phyloP scores from a whole-genome alignment of 2,113 vertebrate species.

The Nothoprocta pentlandii region DNA sequence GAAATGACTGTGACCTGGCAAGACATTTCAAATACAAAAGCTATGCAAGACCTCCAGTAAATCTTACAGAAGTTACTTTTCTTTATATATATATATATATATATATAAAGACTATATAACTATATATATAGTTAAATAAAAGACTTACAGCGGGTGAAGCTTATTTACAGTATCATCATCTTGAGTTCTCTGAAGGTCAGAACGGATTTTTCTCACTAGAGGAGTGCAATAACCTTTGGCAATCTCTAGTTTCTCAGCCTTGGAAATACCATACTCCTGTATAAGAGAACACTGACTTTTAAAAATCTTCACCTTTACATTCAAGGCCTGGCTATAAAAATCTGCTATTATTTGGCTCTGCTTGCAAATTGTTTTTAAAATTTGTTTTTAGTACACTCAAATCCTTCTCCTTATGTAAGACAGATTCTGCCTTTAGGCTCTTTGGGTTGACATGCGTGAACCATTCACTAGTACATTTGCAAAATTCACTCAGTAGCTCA shows the following conservation, averaged over 20 bases:
- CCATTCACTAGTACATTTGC: not conserved
- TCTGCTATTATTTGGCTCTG: not conserved
- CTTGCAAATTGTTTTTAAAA: not conserved
- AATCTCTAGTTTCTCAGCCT: slow-evolving; percentile 90
- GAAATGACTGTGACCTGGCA: not conserved
- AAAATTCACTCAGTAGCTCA: not conserved
- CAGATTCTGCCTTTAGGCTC: not conserved
- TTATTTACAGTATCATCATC: slow-evolving; percentile 95
- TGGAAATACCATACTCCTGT: slow-evolving; percentile 91
- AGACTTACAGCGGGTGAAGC: slow-evolving; percentile 89
- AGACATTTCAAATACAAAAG: not conserved
- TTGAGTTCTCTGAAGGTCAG: slow-evolving; percentile 91
- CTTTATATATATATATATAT: too few species aligned
- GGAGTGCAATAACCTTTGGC: slow-evolving; percentile 93
- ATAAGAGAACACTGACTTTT: slow-evolving; percentile 28
- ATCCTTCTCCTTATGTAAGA: not conserved
- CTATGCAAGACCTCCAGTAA: not conserved
- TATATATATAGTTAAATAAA: not conserved
- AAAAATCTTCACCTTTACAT: not conserved
- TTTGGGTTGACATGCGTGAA: not conserved
- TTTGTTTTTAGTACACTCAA: not conserved
- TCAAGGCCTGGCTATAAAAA: not conserved
- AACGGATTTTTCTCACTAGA: slow-evolving; percentile 90
- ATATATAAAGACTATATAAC: too few species aligned
- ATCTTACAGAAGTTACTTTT: not conserved